Conservation (phyloP, 2,797 vertebrate genomes). For the Carapus acus region DNA sequence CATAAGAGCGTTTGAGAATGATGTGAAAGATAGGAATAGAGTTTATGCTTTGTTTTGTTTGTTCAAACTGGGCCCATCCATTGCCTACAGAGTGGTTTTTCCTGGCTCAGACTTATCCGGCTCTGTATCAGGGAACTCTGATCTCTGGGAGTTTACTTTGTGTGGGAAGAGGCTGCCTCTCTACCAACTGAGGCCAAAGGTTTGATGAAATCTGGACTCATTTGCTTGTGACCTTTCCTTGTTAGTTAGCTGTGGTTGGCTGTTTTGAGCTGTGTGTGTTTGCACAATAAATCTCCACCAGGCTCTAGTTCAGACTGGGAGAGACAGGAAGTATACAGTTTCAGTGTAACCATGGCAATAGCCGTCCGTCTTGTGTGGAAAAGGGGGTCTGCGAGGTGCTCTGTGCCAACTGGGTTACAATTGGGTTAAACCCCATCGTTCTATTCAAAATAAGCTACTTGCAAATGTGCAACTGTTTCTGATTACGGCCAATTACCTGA, state of each 20-base stretch:
- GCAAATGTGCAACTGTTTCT: conserved; percentile 29
- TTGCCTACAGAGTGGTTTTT: conserved; percentile 38
- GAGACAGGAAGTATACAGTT: conserved; percentile 75
- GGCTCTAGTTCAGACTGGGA: conserved; percentile 44
- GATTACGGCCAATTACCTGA: conserved; percentile 28
- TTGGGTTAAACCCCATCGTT: conserved; percentile 26
- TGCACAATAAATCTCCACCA: conserved; percentile 66
- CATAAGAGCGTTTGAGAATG: conserved; percentile 12
- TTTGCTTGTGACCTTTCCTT: conserved; percentile 51
- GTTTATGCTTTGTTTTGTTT: conserved; percentile 31
- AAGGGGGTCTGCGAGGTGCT: conserved; percentile 35
- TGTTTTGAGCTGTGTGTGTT: conserved; percentile 62
- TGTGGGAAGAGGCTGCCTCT: conserved; percentile 52
- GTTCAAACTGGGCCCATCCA: conserved; percentile 46
- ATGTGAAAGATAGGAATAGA: conserved; percentile 4
- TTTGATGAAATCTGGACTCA: conserved; percentile 51
- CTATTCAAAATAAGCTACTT: conserved; percentile 24
- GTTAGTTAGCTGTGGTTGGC: conserved; percentile 43
- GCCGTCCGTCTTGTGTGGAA: conserved; percentile 45
- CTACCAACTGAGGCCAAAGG: conserved; percentile 45
- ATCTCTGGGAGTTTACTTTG: conserved; percentile 55
- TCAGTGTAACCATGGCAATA: conserved; percentile 68
- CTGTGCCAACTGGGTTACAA: conserved; percentile 32
- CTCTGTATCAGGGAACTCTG: conserved; percentile 53
- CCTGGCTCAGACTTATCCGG: conserved; percentile 37